Evolutionary conservation across 2,113 vertebrate genomes (phyloP), one percentile per base, ranked within the genome.

Genomic region (Haemorhous mexicanus): DNA sequence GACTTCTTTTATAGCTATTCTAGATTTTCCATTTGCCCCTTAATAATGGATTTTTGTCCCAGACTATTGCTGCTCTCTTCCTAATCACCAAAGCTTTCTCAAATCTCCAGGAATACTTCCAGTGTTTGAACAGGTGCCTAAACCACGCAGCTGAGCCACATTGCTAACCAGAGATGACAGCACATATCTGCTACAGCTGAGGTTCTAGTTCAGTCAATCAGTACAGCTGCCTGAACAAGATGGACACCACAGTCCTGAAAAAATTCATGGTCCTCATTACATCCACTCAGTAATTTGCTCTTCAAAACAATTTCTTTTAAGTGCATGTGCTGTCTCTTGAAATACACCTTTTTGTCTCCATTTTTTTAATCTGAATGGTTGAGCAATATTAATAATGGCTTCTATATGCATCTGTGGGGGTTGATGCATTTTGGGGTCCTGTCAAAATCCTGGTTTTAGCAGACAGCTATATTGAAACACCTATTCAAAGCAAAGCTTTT

Each of bases 81-180:
- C 13, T 76, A 46, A 41, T 53, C 15, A 30, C 41, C 84, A 64
- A 56, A 81, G 7, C 26, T 91, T 90, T 11, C 41, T 89, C n/a
- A 85, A 9, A 68, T 7, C 32, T 82, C 21, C 16, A 68, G 69
- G 84, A 93, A 33, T 58, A 41, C n/a, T 84, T 84, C 22, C 6
- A 8, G 0, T 1, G 0, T 75, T 70, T 53, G 30, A 81, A 61
- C 23, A 79, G 27, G 10, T 3, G 5, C 32, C 78, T 52, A 15
- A 79, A 58, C 32, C 33, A 61, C 49, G 41, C 59, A 82, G 30
- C 28, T 73, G 47, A 53, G 41, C 4, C 26, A 2, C 18, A 50
- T 22, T 58, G 46, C 43, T 82, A 33, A 87, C 32, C 41, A 85
- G 62, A 82, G 32, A 49, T 28, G 53, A 63, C 20, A 70, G 19